A percentile compares a stretch with the other conserved stretches of the same genome.
phyloP scores from a whole-genome alignment of 23 tunicate genomes.

The Phallusia fumigata region DNA sequence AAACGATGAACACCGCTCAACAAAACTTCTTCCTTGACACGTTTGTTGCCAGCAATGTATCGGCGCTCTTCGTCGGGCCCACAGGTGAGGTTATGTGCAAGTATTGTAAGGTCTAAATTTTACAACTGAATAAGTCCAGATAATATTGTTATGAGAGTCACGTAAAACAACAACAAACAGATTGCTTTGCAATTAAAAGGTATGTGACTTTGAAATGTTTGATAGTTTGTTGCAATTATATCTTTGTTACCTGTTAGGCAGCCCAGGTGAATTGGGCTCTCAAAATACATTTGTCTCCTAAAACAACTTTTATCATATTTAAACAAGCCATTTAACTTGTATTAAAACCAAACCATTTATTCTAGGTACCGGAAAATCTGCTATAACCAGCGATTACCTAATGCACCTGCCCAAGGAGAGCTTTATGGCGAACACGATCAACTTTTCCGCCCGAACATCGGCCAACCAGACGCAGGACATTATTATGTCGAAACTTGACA shows the following conservation, averaged over 20 bases:
- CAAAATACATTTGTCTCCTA: too few species aligned
- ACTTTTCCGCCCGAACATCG: conserved; percentile 95
- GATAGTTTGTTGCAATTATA: too few species aligned
- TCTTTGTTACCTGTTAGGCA: too few species aligned
- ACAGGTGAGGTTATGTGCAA: conserved; percentile 43
- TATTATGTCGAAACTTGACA: conserved; percentile 93
- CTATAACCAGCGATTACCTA: conserved; percentile 88
- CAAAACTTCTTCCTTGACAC: conserved; percentile 86
- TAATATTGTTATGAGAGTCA: background rate
- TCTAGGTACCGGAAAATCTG: conserved; percentile 95
- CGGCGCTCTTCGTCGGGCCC: conserved; percentile 90
- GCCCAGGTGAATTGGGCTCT: too few species aligned
- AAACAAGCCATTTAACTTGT: too few species aligned
- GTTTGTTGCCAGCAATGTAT: conserved; percentile 37
- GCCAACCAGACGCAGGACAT: conserved; percentile 95
- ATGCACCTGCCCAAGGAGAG: conserved; percentile 72
- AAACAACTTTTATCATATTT: too few species aligned
- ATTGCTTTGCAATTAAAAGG: too few species aligned
- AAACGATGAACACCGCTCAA: conserved; percentile 93
- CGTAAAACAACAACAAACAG: background rate
- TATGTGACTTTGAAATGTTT: too few species aligned
- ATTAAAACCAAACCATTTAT: background rate
- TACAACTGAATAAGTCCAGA: too few species aligned
- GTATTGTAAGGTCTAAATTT: too few species aligned
- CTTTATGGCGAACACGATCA: conserved; percentile 73